A percentile compares a stretch with the other conserved stretches of the same genome.
Conservation (phyloP, 2,888 invertebrate genomes). For the Thereva nobilitata region DNA sequence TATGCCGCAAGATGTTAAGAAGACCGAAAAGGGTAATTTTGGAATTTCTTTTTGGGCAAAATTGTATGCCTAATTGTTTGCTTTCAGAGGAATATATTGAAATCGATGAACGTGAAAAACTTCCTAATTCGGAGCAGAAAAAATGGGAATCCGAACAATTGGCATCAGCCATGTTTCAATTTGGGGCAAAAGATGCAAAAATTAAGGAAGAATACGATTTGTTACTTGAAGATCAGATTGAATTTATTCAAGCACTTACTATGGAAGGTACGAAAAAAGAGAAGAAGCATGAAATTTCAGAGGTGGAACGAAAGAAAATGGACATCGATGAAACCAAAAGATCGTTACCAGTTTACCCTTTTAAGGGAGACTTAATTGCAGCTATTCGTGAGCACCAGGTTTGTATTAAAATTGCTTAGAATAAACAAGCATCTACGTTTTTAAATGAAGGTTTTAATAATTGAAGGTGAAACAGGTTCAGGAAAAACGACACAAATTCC, state of each 20-base stretch:
- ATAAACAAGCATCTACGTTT: constrained; percentile 28
- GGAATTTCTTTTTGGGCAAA: neutral
- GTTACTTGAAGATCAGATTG: constrained; percentile 93
- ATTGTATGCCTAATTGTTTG: neutral
- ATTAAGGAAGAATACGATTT: constrained; percentile 84
- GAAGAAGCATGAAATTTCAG: constrained; percentile 67
- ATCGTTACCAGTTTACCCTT: constrained; percentile 93
- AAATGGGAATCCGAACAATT: constrained; percentile 99
- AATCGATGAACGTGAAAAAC: constrained; percentile 82
- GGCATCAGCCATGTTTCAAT: constrained; percentile 86
- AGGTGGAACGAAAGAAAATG: constrained; percentile 72
- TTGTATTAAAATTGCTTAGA: neutral
- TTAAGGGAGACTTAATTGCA: constrained; percentile 82
- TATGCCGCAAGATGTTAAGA: constrained; percentile 88
- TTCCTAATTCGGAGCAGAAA: constrained; percentile 81
- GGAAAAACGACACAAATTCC: constrained; percentile 99
- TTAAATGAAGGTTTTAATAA: constrained; percentile 73
- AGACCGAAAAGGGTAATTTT: constrained; percentile 65
- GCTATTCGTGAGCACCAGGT: constrained; percentile 89
- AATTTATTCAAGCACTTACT: constrained; percentile 90
- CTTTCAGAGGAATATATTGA: constrained; percentile 73
- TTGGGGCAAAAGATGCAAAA: constrained; percentile 87
- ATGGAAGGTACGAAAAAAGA: constrained; percentile 72
- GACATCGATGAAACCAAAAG: constrained; percentile 89
- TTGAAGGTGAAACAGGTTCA: constrained; percentile 98